These are phyloP conservation scores for Invenusta paracnida DNA, from an alignment of 2,888 invertebrate species.

Conservation along the genomic window DNA sequence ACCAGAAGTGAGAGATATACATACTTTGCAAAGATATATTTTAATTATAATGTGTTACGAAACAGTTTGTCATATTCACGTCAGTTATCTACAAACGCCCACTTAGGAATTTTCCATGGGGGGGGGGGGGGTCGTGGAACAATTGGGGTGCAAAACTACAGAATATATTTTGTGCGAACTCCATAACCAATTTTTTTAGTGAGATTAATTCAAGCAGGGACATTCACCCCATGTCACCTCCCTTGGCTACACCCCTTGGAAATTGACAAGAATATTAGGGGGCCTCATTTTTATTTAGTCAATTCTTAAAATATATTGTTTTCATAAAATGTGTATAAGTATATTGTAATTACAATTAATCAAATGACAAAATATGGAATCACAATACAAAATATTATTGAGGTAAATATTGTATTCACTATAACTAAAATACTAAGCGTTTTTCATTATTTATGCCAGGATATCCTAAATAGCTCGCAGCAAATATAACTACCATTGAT, in stretches of 20 bases:
- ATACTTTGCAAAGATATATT: too few species aligned
- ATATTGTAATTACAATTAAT: not conserved
- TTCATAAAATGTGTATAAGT: not conserved
- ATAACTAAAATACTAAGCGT: not conserved
- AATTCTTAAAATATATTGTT: not conserved
- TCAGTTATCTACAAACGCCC: too few species aligned
- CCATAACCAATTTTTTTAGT: too few species aligned
- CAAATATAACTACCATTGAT: not conserved
- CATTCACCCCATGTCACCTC: not conserved
- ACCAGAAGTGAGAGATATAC: constrained; percentile 53
- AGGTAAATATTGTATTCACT: not conserved
- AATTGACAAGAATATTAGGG: not conserved
- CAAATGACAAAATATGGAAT: not conserved
- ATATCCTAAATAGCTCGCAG: not conserved
- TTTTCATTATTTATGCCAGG: not conserved
- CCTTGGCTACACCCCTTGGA: too few species aligned
- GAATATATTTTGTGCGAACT: too few species aligned
- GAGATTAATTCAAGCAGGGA: too few species aligned
- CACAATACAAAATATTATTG: not conserved
- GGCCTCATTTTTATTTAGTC: not conserved
- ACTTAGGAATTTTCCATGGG: too few species aligned
- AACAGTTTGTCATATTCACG: too few species aligned
- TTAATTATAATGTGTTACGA: too few species aligned
- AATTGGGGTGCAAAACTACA: too few species aligned
- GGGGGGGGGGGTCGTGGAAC: too few species aligned